Evolutionary conservation across 2,797 vertebrate species (phyloP).

Genomic region (Toxotes lorentzi): DNA sequence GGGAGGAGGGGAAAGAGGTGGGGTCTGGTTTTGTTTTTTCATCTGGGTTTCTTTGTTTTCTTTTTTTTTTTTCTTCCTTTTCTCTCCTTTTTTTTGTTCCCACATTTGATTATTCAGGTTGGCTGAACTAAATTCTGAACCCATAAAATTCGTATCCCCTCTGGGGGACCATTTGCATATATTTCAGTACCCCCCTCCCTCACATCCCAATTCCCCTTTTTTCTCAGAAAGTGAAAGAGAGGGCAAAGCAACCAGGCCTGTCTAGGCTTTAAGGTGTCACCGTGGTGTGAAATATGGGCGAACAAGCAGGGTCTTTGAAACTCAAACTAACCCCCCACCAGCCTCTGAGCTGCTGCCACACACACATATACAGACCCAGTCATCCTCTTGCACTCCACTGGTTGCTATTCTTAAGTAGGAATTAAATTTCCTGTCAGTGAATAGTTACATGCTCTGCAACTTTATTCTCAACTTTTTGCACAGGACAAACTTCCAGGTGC

Average conservation of each 20-base stretch:
- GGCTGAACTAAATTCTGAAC: constrained; percentile 92
- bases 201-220: constrained; percentile 80
- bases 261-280: constrained; percentile 89
- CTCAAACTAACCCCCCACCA: constrained; percentile 77
- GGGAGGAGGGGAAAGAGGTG: too few species aligned
- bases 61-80: constrained; percentile 85
- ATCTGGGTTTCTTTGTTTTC: too few species aligned
- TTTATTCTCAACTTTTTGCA: constrained; percentile 36
- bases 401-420: constrained; percentile 62
- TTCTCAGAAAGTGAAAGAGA: constrained; percentile 87
- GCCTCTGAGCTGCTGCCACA: constrained; percentile 59
- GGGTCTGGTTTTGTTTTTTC: too few species aligned
- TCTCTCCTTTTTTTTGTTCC: constrained; percentile 92
- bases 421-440: constrained; percentile 48
- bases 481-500: constrained; percentile 16
- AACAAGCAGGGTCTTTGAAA: constrained; percentile 87
- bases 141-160: constrained; percentile 91
- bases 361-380: constrained; percentile 60
- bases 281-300: constrained; percentile 88
- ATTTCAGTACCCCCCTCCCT: constrained; percentile 79
- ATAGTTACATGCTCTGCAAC: constrained; percentile 32
- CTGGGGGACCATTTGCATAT: constrained; percentile 90
- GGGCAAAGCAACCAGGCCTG: constrained; percentile 85
- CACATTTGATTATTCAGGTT: constrained; percentile 95
- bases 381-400: constrained; percentile 45